Evolutionary conservation across 2,888 invertebrate species (phyloP).

Genomic region (Brachypterus glaber): DNA sequence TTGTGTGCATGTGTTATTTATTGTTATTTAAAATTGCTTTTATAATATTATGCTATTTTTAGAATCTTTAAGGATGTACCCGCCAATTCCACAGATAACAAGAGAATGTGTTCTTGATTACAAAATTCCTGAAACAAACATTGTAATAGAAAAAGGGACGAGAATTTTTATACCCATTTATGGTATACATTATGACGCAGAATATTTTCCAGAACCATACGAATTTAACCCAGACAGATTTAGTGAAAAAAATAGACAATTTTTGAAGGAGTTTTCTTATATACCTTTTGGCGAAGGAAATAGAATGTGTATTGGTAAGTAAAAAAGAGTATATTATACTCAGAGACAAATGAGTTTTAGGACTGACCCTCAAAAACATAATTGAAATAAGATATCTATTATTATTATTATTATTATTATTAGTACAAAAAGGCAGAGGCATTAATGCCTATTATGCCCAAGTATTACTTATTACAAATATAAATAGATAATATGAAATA

Average conservation of each 20-base stretch:
- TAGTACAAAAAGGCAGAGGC: too few species aligned
- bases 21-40: too few species aligned
- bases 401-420: too few species aligned
- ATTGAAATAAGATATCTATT: too few species aligned
- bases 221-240: conserved; percentile 22
- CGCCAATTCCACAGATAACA: conserved; percentile 16
- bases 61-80: conserved; percentile 21
- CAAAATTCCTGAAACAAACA: conserved; percentile 16
- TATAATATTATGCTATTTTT: too few species aligned
- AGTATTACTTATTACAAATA: too few species aligned
- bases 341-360: too few species aligned
- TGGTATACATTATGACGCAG: conserved; percentile 19
- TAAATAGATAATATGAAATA: too few species aligned
- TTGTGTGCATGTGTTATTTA: too few species aligned
- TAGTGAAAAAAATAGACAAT: conserved; percentile 17
- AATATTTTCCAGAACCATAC: conserved; percentile 18
- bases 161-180: conserved; percentile 16
- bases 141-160: conserved; percentile 17
- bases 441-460: too few species aligned
- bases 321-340: too few species aligned
- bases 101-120: conserved; percentile 20
- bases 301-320: conserved; percentile 20
- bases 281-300: conserved; percentile 23
- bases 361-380: too few species aligned
- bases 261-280: conserved; percentile 15